Evolutionary conservation across 2,888 invertebrate species (phyloP), one percentile per base, ranked within the genome.

Genomic region (Hyposoter dolosus): DNA sequence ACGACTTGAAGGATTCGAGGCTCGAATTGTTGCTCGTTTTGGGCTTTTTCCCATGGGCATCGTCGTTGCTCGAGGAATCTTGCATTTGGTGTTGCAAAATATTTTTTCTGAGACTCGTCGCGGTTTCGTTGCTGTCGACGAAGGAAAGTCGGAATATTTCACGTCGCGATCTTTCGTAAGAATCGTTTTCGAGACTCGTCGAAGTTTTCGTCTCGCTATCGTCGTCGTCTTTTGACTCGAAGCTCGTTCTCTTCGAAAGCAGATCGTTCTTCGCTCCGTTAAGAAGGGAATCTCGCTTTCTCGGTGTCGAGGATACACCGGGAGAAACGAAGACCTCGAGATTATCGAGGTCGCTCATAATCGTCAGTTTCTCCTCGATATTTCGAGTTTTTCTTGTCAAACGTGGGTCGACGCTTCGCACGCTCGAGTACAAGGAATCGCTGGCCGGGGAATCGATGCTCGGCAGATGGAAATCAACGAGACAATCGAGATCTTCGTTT

Each of bases 351-450:
- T 86, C 78, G n/a, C 63, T 65, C 15, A 83, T 81, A 4, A 80
- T 50, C 10, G 56, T 23, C 17, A 71, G 12, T 17, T 40, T 69
- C 35, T 75, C 82, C 2, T 65, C 82, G 23, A 53, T 32, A 2
- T 19, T 40, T 3, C 60, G 50, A 35, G 32, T 88, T 65, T 83
- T 87, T 47, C 77, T 66, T 3, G 87, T 86, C 5, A 91, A 82
- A 28, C 88, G 83, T 10, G 92, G 90, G 82, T 92, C 90, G 10
- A 92, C 88, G 56, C 89, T 87, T 40, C 90, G 89, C 6, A 89
- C 87, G 53, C 87, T 90, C 7, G 90, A 89, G 47, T 89, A 89
- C 45, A 89, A 83, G 50, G 88, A 88, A 79, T 90, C 90, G n/a
- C 76, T 90, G 1, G 88, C 87, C 17, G 88, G 82, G 1, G 87